A percentile compares a stretch with the other conserved stretches of the same genome.
These are phyloP conservation scores for Psittacus erithacus DNA, from an alignment of 2,113 vertebrate species.

Conservation along the genomic window DNA sequence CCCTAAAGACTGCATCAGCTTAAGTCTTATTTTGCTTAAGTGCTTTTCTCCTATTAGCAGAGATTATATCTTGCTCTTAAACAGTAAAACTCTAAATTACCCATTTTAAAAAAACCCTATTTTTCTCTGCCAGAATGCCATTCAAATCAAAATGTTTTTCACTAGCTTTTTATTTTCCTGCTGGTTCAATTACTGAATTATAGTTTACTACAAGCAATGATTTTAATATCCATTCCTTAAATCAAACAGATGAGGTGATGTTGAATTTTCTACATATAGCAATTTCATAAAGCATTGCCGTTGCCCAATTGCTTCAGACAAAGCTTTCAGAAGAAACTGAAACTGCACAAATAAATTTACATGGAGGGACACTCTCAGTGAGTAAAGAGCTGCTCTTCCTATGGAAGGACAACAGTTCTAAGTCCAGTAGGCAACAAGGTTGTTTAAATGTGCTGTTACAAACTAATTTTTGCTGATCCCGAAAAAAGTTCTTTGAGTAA, in stretches of 20 bases:
- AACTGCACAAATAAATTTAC: not conserved
- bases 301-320: not conserved
- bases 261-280: not conserved
- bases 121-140: not conserved
- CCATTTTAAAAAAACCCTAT: not conserved
- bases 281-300: not conserved
- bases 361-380: not conserved
- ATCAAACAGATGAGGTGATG: not conserved
- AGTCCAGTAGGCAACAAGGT: not conserved
- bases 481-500: not conserved
- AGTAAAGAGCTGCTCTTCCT: not conserved
- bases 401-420: not conserved
- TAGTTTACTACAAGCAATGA: not conserved
- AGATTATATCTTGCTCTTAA: not conserved
- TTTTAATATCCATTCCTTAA: not conserved
- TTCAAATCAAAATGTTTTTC: not conserved
- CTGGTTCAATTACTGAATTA: not conserved
- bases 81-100: not conserved
- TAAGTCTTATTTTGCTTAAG: not conserved
- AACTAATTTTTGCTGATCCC: not conserved
- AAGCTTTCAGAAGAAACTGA: not conserved
- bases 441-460: not conserved
- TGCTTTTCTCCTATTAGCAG: not conserved
- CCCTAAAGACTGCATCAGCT: not conserved
- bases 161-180: not conserved